Evolutionary conservation across 2,113 vertebrate genomes (phyloP), one percentile per base, ranked within the genome.

Genomic region (Acanthochromis polyacanthus): DNA sequence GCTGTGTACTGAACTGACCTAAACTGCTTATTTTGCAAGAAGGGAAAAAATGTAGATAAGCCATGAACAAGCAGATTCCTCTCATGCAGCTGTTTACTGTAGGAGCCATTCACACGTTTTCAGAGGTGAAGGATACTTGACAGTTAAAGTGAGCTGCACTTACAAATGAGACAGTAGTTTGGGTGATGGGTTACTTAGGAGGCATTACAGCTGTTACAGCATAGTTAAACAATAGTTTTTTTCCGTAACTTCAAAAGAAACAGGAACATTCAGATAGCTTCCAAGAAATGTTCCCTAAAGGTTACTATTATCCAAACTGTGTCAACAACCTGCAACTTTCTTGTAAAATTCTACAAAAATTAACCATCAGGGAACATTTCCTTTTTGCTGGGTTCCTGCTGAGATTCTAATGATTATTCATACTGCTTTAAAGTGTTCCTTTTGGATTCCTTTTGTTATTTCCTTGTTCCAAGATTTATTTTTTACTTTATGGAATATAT

Each of bases 21-120:
- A 55, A 75, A 77, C 86, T 67, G 52, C 17, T 53, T 85, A 75
- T 80, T 86, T 80, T 46, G n/a, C 25, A 61, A 57, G 16, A 46
- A 17, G 55, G 15, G 15, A 38, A 32, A 43, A 45, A 43, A 12
- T 73, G 51, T 32, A 64, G 55, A 78, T 5, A 19, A 74, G 51
- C 17, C 23, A 40, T 17, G 40, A 60, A 36, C 28, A 46, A 43
- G 2, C 14, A 68, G 46, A 40, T 50, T 66, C 48, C 11, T 50
- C 3, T 56, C 11, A 66, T 55, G 46, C 59, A 67, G 38, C n/a
- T 45, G 3, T 40, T 52, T 10, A 10, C 11, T 52, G n/a, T n/a
- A 5, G 23, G 30, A 71, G 28, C 23, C 9, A 61, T 36, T 77
- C 22, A 30, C 17, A 58, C 56, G 17, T 58, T 52, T 40, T 55